Percentiles rank a stretch among this genome's conserved stretches.
These are phyloP conservation scores for Albula glossodonta DNA, from an alignment of 2,113 vertebrate genomes.

Conservation along the genomic window DNA sequence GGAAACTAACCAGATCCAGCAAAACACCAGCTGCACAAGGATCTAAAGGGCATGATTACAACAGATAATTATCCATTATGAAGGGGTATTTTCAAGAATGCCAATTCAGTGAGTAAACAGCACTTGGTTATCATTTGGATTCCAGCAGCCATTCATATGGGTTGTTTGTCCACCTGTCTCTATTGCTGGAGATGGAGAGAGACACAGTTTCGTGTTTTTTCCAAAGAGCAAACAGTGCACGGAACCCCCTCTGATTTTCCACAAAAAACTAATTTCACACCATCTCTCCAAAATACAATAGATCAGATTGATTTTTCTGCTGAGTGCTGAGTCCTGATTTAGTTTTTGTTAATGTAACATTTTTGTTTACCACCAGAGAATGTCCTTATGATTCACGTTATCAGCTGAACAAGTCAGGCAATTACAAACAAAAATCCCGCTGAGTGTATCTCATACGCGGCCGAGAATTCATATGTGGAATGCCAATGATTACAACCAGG, in stretches of 20 bases:
- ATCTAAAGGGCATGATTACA: conserved; percentile 1
- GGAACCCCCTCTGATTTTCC: conserved; percentile 11
- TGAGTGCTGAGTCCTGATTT: neutral
- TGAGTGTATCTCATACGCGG: neutral
- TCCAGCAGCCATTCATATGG: neutral
- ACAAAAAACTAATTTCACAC: conserved; percentile 17
- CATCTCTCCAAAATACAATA: neutral
- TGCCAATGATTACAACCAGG: neutral
- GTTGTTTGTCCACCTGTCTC: neutral
- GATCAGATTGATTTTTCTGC: conserved; percentile 21
- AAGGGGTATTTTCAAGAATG: neutral
- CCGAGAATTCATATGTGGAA: neutral
- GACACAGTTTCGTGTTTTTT: neutral
- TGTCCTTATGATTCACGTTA: conserved; percentile 21
- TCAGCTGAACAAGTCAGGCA: conserved; percentile 12
- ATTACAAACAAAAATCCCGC: neutral
- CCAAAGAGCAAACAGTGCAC: neutral
- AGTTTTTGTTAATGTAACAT: conserved; percentile 4
- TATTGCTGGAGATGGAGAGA: neutral
- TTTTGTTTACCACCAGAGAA: conserved; percentile 22
- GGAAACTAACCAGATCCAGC: neutral
- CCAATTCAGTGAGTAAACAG: neutral
- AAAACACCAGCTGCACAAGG: neutral
- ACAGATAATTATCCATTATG: conserved; percentile 4
- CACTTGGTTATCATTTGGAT: neutral